A percentile compares a stretch with the other conserved stretches of the same genome.
phyloP scores from a whole-genome alignment of 1,140 invertebrate genomes.

The Pentalonia nigronervosa region DNA sequence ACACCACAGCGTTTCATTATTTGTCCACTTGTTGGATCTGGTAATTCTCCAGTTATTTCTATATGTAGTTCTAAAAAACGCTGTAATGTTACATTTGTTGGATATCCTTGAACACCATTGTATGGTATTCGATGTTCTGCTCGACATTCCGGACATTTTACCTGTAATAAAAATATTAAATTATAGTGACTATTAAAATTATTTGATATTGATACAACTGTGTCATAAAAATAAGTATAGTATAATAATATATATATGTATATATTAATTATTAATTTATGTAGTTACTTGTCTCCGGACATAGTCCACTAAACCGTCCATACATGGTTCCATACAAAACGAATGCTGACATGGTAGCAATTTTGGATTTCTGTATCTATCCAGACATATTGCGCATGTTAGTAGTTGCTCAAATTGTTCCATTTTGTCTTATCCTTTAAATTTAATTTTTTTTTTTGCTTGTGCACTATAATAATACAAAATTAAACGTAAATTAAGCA shows the following conservation, averaged over 20 bases:
- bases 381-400: slow-evolving; percentile 97
- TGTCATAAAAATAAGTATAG: background rate
- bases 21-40: slow-evolving; percentile 85
- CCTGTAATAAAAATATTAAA: slow-evolving; percentile 67
- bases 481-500: background rate
- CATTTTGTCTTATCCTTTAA: slow-evolving; percentile 69
- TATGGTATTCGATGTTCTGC: slow-evolving; percentile 97
- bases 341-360: slow-evolving; percentile 99
- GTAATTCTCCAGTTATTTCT: slow-evolving; percentile 89
- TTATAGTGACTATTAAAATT: background rate
- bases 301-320: slow-evolving; percentile 96
- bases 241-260: background rate
- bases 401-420: slow-evolving; percentile 97
- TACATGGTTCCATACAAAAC: slow-evolving; percentile 97
- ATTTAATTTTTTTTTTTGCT: background rate
- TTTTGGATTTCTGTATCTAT: slow-evolving; percentile 96
- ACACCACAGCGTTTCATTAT: slow-evolving; percentile 87
- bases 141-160: slow-evolving; percentile 98
- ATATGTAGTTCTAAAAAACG: slow-evolving; percentile 94
- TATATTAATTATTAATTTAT: too few species aligned
- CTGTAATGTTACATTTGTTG: slow-evolving; percentile 94
- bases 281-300: slow-evolving; percentile 82
- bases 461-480: background rate
- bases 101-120: slow-evolving; percentile 93
- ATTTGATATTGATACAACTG: background rate